Evolutionary conservation across 2,797 vertebrate genomes (phyloP).

Genomic region (Synanceia verrucosa): DNA sequence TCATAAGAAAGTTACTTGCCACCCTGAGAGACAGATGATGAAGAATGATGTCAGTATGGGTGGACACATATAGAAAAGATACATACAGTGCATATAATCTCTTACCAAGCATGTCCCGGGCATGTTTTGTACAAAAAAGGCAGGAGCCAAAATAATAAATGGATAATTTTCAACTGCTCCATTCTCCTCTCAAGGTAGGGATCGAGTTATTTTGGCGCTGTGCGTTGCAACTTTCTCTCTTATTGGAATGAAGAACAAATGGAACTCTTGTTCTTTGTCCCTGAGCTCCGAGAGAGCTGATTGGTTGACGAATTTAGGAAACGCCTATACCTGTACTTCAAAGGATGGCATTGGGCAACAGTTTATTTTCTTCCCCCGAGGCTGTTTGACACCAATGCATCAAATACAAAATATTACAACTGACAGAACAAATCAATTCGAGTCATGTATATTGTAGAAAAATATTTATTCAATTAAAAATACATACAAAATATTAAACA

Average conservation of each 20-base stretch:
- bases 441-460: constrained; percentile 35
- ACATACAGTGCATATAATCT: not conserved
- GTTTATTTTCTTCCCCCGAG: constrained; percentile 57
- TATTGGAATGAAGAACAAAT: constrained; percentile 64
- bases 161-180: constrained; percentile 52
- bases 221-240: constrained; percentile 55
- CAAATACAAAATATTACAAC: constrained; percentile 58
- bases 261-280: constrained; percentile 64
- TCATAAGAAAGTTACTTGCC: constrained; percentile 95
- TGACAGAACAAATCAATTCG: constrained; percentile 10
- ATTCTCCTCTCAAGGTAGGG: constrained; percentile 3
- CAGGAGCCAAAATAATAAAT: constrained; percentile 57
- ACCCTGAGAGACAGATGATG: constrained; percentile 82
- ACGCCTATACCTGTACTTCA: constrained; percentile 83
- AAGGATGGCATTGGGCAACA: constrained; percentile 60
- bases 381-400: constrained; percentile 39
- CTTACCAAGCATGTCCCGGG: constrained; percentile 80
- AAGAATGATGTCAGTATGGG: not conserved
- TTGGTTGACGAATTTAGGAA: constrained; percentile 73
- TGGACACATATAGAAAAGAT: not conserved
- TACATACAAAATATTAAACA: constrained; percentile 45
- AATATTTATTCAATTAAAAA: constrained; percentile 78
- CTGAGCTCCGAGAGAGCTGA: constrained; percentile 51
- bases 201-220: constrained; percentile 26
- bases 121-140: constrained; percentile 51